phyloP scores from a whole-genome alignment of 1,140 invertebrate species.

The Scaptomyza pallida region DNA sequence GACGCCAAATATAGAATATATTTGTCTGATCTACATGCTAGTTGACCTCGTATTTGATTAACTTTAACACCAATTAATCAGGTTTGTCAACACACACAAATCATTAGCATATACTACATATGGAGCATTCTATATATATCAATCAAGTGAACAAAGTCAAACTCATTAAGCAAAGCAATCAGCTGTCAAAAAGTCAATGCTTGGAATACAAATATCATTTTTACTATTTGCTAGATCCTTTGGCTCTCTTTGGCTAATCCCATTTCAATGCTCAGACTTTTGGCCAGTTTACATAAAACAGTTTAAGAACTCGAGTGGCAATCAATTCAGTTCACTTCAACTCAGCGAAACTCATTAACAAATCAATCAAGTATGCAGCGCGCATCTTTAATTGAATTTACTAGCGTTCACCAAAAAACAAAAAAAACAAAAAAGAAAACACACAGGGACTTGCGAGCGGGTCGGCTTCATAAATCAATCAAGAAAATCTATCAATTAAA shows the following conservation, averaged over 20 bases:
- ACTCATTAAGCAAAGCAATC: background rate
- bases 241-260: background rate
- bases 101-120: too few species aligned
- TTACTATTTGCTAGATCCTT: background rate
- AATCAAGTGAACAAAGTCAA: background rate
- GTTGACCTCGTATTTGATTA: background rate
- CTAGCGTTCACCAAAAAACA: background rate
- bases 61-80: background rate
- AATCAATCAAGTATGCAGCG: constrained; percentile 47
- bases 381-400: constrained; percentile 44
- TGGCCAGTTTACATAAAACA: background rate
- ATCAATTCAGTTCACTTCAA: background rate
- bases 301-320: background rate
- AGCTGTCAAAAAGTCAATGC: background rate
- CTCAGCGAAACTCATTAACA: constrained; percentile 35
- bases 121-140: background rate
- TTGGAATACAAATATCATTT: too few species aligned
- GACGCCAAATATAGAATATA: background rate
- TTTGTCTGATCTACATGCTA: too few species aligned
- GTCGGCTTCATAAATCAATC: constrained; percentile 48
- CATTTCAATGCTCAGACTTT: background rate
- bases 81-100: background rate
- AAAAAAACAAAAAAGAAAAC: background rate
- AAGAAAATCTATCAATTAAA: constrained; percentile 63
- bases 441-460: constrained; percentile 1